Evolutionary conservation across 1,140 invertebrate species (phyloP), one percentile per base, ranked within the genome.

Genomic region (Meloidogyne exigua): DNA sequence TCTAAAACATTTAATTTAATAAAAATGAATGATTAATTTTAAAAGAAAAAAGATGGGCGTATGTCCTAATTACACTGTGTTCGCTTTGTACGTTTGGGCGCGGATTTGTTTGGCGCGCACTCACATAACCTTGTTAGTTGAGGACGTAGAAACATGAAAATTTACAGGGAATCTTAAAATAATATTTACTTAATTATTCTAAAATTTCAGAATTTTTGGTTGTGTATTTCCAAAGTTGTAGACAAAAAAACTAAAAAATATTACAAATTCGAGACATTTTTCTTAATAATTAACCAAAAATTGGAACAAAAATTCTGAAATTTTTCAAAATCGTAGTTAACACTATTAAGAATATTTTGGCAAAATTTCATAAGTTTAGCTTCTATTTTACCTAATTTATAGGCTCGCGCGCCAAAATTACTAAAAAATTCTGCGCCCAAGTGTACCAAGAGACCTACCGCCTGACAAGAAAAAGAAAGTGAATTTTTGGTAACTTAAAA

Each of bases 11-110:
- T n/a, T n/a, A 57, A 57, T 57, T 57, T n/a, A 57, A 57, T 57
- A 57, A 9, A 57, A 57, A 57, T 57, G n/a, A 57, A 57, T 57
- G 49, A 57, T 57, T 57, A n/a, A 57, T 57, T 57, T 57, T 57
- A 57, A 57, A 18, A 49, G 44, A 49, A 5, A 49, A 3, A 7
- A 49, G 13, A 49, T 49, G 44, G 49, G 49, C 7, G 49, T 4
- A 1, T n/a, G 49, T 57, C n/a, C n/a, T n/a, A 57, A 57, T 57
- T 57, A n/a, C 44, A 7, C 4, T 57, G 49, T 57, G 49, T 18
- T 57, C 49, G 15, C 2, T n/a, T 57, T 9, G 4, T 1, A 57
- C n/a, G 49, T 57, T 57, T 57, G 9, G 49, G 9, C 49, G 18
- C 49, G 1, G 49, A n/a, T 7, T 7, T 5, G 18, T 10, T 57